Base-by-base conservation (phyloP, 2,797 vertebrate species). In the Cossypha caffra region DNA sequence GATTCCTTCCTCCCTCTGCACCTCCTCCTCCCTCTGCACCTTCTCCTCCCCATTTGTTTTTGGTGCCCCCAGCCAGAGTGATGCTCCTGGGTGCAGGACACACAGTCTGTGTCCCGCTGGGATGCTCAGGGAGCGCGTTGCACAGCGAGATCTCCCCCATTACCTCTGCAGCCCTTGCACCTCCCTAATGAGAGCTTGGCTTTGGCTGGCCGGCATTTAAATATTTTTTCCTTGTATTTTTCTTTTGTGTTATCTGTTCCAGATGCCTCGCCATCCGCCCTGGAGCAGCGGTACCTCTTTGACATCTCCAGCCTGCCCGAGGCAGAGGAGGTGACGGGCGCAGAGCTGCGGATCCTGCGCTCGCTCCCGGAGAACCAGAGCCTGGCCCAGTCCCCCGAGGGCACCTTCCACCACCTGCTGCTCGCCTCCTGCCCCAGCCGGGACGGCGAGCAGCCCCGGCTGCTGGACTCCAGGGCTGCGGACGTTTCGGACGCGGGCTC, bases 201-300 rank as follows among this genome's bases (percentile, higher is more conserved):
- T 73, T 83, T 23, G 28, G 26, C 62, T 93, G 90, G 17, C 71
- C 61, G 35, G 5, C 10, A 5, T 35, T 71, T 59, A 13, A 21
- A 11, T 0, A 7, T 28, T 29, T n/a, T 21, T 52, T 11, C 2
- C 43, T 37, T 37, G 24, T 35, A 16, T 35, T 8, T 9, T 29
- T 9, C 7, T 17, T 37, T 43, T 29, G 7, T 42, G 72, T 92
- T 79, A 54, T 69, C 77, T 69, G 71, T 85, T 86, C 86, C 94
- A 85, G 90, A 93, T 86, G 63, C 84, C 29, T 92, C 96, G 26
- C 76, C 63, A 0, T 58, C 92, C 0, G 80, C 95, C 59, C 72
- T 55, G 0, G 98, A 97, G 75, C 98, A 98, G 98, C 94, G 85
- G 17, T 99, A 98, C 93, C 82, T 98, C 62, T 99, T 99, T n/a